phyloP scores from a whole-genome alignment of 2,888 invertebrate genomes.

The Orthonychiurus folsomi region DNA sequence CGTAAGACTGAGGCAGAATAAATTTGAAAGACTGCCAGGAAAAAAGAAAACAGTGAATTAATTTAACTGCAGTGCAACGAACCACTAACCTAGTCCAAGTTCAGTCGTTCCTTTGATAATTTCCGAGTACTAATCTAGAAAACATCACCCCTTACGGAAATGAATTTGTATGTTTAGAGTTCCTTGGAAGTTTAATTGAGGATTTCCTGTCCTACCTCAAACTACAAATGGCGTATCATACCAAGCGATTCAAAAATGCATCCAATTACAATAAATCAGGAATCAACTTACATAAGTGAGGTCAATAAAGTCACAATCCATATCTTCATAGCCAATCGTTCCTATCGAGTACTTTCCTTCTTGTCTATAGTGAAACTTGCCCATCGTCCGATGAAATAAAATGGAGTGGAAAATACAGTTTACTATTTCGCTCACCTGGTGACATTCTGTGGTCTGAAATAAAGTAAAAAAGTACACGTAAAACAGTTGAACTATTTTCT shows the following conservation, averaged over 20 bases:
- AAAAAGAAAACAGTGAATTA: too few relatives aligned
- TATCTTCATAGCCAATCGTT: conserved; percentile 89
- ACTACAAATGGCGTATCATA: too few relatives aligned
- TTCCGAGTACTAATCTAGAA: too few relatives aligned
- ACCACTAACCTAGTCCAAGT: not conserved
- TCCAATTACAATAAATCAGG: too few relatives aligned
- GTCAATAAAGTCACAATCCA: conserved; percentile 96
- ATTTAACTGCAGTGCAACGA: too few relatives aligned
- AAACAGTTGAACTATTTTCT: not conserved
- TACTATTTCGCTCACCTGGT: conserved; percentile 85
- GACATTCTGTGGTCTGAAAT: conserved; percentile 60
- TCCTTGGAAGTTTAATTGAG: too few relatives aligned
- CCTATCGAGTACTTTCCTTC: conserved; percentile 94
- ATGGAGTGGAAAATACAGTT: conserved; percentile 86
- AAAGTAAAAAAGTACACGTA: conserved; percentile 8
- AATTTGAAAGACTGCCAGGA: too few relatives aligned
- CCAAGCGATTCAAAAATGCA: too few relatives aligned
- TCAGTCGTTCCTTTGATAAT: not conserved
- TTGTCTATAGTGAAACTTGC: conserved; percentile 87
- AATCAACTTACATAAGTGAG: conserved; percentile 81
- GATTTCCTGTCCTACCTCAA: too few relatives aligned
- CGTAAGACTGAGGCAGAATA: too few relatives aligned
- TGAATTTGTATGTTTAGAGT: too few relatives aligned
- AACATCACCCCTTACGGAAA: too few relatives aligned
- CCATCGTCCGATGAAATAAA: conserved; percentile 77